These are phyloP conservation scores for rabbit (Oryctolagus cuniculus) DNA, from an alignment of 2,113 vertebrate genomes.

Conservation along the genomic window mOryCun1.1 NC_091440.1:58557001-58557500, in stretches of 20 bases:
- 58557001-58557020: not conserved
- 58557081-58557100: not conserved
- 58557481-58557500: not conserved
- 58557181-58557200: not conserved
- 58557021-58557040: no score
- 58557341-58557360: constrained; percentile 17
- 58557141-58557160: not conserved
- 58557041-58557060: not conserved
- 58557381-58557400: not conserved
- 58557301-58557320: not conserved
- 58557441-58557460: not conserved
- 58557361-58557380: not conserved
- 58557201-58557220: not conserved
- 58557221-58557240: not conserved
- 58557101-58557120: not conserved
- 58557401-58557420: not conserved
- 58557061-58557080: not conserved
- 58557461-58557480: not conserved
- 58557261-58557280: not conserved
- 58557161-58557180: not conserved
- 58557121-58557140: not conserved
- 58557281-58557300: constrained; percentile 22
- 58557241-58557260: not conserved
- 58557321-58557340: not conserved
- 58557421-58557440: not conserved